Evolutionary conservation across 2,797 vertebrate species (phyloP).

Genomic region (Acanthornis magna): DNA sequence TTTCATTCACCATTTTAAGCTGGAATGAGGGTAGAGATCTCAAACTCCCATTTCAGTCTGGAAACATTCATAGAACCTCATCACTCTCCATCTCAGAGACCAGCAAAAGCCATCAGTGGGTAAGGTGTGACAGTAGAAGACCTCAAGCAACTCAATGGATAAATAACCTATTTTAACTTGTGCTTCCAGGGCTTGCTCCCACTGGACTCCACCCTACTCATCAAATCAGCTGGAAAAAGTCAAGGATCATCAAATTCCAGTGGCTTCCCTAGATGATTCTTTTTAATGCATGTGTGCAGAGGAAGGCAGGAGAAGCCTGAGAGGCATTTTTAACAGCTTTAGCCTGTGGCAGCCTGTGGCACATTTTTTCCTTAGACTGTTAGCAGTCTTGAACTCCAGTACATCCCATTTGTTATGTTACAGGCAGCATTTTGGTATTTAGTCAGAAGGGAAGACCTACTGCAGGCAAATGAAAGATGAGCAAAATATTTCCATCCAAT

Average conservation of each 20-base stretch:
- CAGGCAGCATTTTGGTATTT: background rate
- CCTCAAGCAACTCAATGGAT: background rate
- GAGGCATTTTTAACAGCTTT: background rate
- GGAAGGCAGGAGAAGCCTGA: background rate
- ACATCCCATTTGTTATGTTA: background rate
- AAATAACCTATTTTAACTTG: background rate
- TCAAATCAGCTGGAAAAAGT: background rate
- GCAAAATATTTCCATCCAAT: background rate
- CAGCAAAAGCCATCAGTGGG: background rate
- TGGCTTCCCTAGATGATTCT: background rate
- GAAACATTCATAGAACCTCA: background rate
- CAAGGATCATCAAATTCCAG: background rate
- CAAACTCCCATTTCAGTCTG: background rate
- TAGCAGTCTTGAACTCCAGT: background rate
- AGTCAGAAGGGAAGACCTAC: background rate
- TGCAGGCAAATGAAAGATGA: background rate
- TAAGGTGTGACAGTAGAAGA: background rate
- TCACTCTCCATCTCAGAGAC: background rate
- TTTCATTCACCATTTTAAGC: background rate
- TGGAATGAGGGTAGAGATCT: background rate
- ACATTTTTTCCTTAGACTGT: background rate
- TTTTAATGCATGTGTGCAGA: background rate
- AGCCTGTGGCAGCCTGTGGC: background rate
- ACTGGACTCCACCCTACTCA: background rate
- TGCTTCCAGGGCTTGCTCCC: background rate